Conservation (phyloP, 1,140 invertebrate genomes). For the Pectinophora gossypiella region DNA sequence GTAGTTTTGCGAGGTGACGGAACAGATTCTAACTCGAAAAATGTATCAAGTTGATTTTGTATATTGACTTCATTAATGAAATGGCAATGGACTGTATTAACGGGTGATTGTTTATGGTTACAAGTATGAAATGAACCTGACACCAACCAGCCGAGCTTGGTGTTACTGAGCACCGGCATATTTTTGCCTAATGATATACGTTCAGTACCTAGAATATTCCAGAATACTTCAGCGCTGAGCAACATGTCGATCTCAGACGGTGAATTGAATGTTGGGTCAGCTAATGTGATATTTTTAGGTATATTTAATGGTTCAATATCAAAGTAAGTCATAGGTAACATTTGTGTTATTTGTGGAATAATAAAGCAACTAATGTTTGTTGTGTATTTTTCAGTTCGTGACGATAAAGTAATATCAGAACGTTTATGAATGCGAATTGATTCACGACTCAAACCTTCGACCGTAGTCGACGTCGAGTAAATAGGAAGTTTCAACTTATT, state of each 20-base stretch:
- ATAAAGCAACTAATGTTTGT: neutral
- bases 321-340: slow-evolving; percentile 3
- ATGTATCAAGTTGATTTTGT: neutral
- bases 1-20: neutral
- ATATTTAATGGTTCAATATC: slow-evolving; percentile 1
- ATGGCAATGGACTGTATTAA: slow-evolving; percentile 81
- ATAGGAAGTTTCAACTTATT: neutral
- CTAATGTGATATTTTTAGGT: slow-evolving; percentile 6
- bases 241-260: slow-evolving; percentile 11
- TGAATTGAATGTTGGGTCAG: slow-evolving; percentile 9
- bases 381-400: neutral
- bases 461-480: neutral
- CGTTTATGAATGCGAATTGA: no score
- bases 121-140: no score
- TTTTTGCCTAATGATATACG: slow-evolving; percentile 14
- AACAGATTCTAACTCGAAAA: neutral
- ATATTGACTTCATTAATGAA: neutral
- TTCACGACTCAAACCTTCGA: slow-evolving; percentile 5
- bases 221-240: slow-evolving; percentile 16
- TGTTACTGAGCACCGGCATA: slow-evolving; percentile 12
- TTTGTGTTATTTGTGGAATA: slow-evolving; percentile 8
- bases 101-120: no score
- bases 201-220: slow-evolving; percentile 3
- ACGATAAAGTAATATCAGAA: slow-evolving; percentile 3
- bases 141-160: slow-evolving; percentile 14